Conservation (phyloP, 2,888 invertebrate genomes). For the Rhaphigaster nebulosa region DNA sequence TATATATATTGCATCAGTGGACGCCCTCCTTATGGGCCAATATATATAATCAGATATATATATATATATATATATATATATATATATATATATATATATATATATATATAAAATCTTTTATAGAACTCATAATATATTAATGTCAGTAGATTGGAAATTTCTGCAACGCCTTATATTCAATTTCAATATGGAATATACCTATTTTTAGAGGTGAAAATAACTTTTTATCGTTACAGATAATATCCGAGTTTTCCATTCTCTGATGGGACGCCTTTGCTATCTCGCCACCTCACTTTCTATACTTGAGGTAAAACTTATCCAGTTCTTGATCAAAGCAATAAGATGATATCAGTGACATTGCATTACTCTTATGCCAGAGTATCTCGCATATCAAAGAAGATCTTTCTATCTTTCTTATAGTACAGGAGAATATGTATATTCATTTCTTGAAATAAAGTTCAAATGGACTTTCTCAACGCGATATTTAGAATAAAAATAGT, state of each 20-base stretch:
- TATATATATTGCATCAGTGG: too few relatives aligned
- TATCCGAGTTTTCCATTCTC: background rate
- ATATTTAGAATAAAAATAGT: too few relatives aligned
- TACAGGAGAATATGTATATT: too few relatives aligned
- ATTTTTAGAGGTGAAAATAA: background rate
- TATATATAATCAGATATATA: too few relatives aligned
- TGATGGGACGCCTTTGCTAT: background rate
- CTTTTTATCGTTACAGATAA: background rate
- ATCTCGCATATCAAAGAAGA: background rate
- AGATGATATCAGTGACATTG: background rate
- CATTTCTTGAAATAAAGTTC: too few relatives aligned
- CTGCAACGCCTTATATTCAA: background rate
- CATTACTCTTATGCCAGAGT: background rate
- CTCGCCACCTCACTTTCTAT: background rate
- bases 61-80: too few relatives aligned
- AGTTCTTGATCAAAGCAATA: background rate
- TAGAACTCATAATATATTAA: too few relatives aligned
- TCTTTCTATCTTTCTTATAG: background rate
- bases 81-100: too few relatives aligned
- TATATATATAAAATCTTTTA: too few relatives aligned
- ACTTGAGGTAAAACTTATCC: background rate
- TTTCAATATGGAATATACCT: background rate
- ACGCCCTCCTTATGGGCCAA: too few relatives aligned
- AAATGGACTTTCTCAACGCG: too few relatives aligned
- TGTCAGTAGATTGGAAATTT: too few relatives aligned